Evolutionary conservation across 2,113 vertebrate species (phyloP).

Genomic region (Sinocyclocheilus maitianheensis): DNA sequence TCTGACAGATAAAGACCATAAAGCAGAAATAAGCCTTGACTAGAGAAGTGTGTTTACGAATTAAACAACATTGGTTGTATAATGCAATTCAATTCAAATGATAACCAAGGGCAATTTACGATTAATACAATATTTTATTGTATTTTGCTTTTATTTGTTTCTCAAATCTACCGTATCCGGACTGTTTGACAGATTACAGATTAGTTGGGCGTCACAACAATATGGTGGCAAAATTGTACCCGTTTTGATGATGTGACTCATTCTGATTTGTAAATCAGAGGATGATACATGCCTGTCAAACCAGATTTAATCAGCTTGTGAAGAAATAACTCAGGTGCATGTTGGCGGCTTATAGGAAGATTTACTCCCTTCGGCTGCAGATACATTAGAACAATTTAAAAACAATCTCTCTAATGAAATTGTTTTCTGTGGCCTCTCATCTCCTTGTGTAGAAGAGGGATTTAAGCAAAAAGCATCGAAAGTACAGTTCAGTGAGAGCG

Average conservation of each 20-base stretch:
- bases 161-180: not conserved
- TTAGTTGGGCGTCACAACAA: not conserved
- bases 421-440: conserved; percentile 65
- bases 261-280: conserved; percentile 25
- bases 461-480: conserved; percentile 56
- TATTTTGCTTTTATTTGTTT: not conserved
- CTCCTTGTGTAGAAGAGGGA: conserved; percentile 66
- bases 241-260: conserved; percentile 13
- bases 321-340: conserved; percentile 66
- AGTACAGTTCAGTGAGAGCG: conserved; percentile 23
- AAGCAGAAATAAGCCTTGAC: not conserved
- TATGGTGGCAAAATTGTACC: not conserved
- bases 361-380: conserved; percentile 69
- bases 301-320: conserved; percentile 87
- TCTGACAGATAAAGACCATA: not conserved
- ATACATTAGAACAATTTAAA: conserved; percentile 72
- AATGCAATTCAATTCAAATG: not conserved
- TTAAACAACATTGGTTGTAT: not conserved
- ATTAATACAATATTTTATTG: not conserved
- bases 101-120: not conserved
- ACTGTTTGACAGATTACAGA: conserved; percentile 16
- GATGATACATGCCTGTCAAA: conserved; percentile 66
- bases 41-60: not conserved
- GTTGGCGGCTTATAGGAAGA: conserved; percentile 76
- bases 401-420: conserved; percentile 78